phyloP scores from a whole-genome alignment of 2,888 invertebrate genomes.

The Boloria euphrosyne region DNA sequence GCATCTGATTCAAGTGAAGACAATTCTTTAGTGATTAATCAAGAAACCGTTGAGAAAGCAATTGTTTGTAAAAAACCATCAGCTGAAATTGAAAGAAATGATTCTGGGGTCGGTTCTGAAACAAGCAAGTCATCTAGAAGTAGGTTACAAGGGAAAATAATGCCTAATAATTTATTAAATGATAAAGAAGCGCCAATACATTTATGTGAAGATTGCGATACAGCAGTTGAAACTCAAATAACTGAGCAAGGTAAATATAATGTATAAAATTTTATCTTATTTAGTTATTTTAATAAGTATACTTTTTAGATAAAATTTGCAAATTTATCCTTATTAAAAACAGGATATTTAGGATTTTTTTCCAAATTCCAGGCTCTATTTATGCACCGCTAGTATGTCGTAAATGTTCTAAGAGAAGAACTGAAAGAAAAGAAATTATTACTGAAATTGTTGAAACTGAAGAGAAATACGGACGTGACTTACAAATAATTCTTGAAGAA shows the following conservation, averaged over 20 bases:
- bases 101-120: constrained; percentile 96
- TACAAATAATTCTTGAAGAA: constrained; percentile 95
- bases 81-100: constrained; percentile 93
- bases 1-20: constrained; percentile 94
- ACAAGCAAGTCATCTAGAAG: constrained; percentile 93
- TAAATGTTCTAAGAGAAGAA: constrained; percentile 93
- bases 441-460: constrained; percentile 98
- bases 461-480: constrained; percentile 95
- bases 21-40: constrained; percentile 85
- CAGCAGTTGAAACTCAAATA: constrained; percentile 88
- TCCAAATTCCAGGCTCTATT: constrained; percentile 80
- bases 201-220: constrained; percentile 93
- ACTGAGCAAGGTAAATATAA: constrained; percentile 82
- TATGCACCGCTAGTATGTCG: constrained; percentile 92
- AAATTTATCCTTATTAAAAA: background rate
- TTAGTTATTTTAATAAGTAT: background rate
- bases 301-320: background rate
- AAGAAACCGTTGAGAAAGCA: constrained; percentile 81
- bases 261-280: background rate
- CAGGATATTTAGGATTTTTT: background rate
- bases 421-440: constrained; percentile 96
- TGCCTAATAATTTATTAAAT: constrained; percentile 70
- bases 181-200: constrained; percentile 85
- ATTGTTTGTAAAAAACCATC: constrained; percentile 82
- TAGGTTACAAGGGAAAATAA: constrained; percentile 84